Base-by-base conservation (phyloP, 2,113 vertebrate species). In the Trachemys scripta region DNA sequence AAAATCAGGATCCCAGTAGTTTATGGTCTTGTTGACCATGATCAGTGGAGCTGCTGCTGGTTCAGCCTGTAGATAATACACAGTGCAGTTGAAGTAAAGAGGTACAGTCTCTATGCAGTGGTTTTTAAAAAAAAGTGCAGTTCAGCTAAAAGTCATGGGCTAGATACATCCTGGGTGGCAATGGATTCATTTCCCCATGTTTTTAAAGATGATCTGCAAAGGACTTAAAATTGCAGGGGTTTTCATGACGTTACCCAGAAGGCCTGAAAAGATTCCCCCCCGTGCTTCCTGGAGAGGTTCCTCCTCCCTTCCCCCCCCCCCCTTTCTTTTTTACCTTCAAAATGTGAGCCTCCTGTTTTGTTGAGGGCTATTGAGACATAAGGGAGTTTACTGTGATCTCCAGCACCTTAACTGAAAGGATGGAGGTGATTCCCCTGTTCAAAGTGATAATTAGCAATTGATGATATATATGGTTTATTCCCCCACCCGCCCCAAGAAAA, bases 11-110 rank as follows among this genome's bases (percentile, higher is more conserved):
- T 97, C 97, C 99, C 99, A 99, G 95, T 97, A 93, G 57, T 98
- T 98, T 84, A 98, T 95, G 88, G 94, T 98, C 97, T 99, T 98
- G 97, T 98, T 99, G 98, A 99, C 99, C 99, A 99, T 99, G 97
- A 94, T 98, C 96, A 95, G 95, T 91, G 96, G 69, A 93, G 90
- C 92, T 1, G 94, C 94, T 90, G 88, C 3, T 54, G 95, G 87
- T 88, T 95, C 87, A 90, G 95, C 97, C 97, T 97, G 93, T 0
- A 38, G 76, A 1, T 0, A 31, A 97, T 80, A 97, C 82, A 91
- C 53, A 94, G 93, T 0, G 0, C 47, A 79, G 90, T 84, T 97
- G 94, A 78, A 47, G 11, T 16, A 78, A 78, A 78, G 75, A 27
- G 25, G 19, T 78, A 45, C 12, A 13, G 24, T 47, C 42, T 78